phyloP scores from a whole-genome alignment of 2,113 vertebrate species.

The Aythya baeri region DNA sequence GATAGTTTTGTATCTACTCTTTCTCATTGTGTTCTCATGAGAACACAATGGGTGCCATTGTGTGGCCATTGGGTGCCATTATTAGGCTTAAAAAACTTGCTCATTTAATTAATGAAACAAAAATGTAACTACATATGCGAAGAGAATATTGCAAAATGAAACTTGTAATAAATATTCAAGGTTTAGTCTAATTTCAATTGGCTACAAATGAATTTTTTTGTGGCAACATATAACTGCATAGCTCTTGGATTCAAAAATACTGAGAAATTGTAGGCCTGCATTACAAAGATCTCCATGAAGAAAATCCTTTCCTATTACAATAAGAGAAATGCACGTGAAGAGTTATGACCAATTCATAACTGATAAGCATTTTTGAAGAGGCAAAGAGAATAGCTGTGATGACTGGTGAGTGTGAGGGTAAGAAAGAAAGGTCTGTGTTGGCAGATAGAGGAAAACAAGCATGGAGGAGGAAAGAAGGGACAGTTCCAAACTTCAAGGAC shows the following conservation, averaged over 20 bases:
- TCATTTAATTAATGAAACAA: not conserved
- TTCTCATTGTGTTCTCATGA: not conserved
- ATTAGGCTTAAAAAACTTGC: not conserved
- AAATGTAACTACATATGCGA: not conserved
- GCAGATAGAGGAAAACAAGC: not conserved
- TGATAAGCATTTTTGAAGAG: not conserved
- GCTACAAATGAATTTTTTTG: not conserved
- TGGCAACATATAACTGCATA: not conserved
- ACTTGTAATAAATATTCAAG: not conserved
- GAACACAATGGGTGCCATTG: too few species aligned
- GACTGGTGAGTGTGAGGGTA: not conserved
- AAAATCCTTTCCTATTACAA: not conserved
- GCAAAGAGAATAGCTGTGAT: not conserved
- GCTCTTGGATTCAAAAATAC: not conserved
- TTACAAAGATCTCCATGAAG: not conserved
- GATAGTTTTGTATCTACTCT: not conserved
- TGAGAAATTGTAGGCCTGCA: not conserved
- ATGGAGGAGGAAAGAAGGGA: not conserved
- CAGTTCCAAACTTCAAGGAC: not conserved
- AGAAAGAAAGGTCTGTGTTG: not conserved
- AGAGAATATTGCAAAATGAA: not conserved
- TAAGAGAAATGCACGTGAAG: not conserved
- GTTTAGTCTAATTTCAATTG: not conserved
- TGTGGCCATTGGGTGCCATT: not conserved
- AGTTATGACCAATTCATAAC: not conserved